Percentiles rank a stretch among this genome's conserved stretches.
Evolutionary conservation across 2,888 invertebrate species (phyloP).

Genomic region (Torymus texanus): DNA sequence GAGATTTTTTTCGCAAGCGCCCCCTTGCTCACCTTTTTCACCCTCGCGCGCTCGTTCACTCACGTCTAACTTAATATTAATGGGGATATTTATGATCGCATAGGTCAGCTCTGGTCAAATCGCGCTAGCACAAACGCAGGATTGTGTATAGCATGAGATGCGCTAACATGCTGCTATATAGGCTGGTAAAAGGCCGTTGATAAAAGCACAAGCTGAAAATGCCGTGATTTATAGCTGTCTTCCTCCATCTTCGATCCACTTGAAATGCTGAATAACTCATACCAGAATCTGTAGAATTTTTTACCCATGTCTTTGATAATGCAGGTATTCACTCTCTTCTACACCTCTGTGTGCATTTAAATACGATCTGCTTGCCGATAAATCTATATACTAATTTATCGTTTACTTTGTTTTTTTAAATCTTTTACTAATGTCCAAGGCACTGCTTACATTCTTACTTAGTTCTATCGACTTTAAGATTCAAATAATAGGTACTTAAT

Average conservation of each 20-base stretch:
- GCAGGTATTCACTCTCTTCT: too few species aligned
- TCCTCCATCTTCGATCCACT: conserved; percentile 55
- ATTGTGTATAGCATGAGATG: conserved; percentile 3
- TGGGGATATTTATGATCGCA: conserved; percentile 74
- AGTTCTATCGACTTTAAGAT: too few species aligned
- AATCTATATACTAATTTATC: too few species aligned
- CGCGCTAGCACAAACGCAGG: neutral
- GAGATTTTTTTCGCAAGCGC: conserved; percentile 67
- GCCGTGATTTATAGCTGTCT: conserved; percentile 71
- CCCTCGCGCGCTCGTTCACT: conserved; percentile 66
- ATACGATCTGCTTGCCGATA: too few species aligned
- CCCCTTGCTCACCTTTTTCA: conserved; percentile 62
- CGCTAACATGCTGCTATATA: conserved; percentile 1
- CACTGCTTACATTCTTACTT: too few species aligned
- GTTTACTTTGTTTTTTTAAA: too few species aligned
- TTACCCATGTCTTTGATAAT: too few species aligned
- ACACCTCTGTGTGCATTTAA: too few species aligned
- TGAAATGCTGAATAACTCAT: conserved; percentile 71
- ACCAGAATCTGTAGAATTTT: neutral
- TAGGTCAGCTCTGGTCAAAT: conserved; percentile 65
- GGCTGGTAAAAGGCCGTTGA: conserved; percentile 64
- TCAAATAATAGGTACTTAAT: too few species aligned
- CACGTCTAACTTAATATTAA: conserved; percentile 74
- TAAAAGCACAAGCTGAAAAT: conserved; percentile 74
- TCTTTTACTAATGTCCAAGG: too few species aligned